phyloP scores from a whole-genome alignment of 2,113 vertebrate genomes.

The Bettongia penicillata region DNA sequence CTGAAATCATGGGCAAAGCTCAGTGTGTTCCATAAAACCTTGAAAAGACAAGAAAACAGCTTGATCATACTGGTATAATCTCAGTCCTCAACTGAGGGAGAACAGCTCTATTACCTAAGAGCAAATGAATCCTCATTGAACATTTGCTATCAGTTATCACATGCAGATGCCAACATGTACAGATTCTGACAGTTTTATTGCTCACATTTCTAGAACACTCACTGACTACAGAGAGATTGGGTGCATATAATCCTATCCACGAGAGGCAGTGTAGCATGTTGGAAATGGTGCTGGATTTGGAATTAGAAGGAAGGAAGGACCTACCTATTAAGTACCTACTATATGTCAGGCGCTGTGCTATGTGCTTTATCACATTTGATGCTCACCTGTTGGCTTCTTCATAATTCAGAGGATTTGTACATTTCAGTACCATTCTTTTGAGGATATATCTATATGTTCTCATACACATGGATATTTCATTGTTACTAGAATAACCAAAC shows the following conservation, averaged over 20 bases:
- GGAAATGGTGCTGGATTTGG: slow-evolving; percentile 17
- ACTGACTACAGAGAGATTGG: slow-evolving; percentile 13
- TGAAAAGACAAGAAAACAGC: slow-evolving; percentile 40
- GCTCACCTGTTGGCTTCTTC: slow-evolving; percentile 52
- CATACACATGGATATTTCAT: neutral
- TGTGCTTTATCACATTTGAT: slow-evolving; percentile 26
- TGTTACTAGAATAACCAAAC: neutral
- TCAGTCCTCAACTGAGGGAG: slow-evolving; percentile 28
- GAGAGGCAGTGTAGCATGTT: neutral
- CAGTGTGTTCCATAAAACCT: neutral
- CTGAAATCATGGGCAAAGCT: neutral
- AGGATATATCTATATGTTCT: slow-evolving; percentile 6
- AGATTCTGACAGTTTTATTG: slow-evolving; percentile 48
- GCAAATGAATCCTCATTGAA: slow-evolving; percentile 60
- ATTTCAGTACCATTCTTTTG: slow-evolving; percentile 43
- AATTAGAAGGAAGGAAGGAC: slow-evolving; percentile 15
- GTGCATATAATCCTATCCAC: neutral
- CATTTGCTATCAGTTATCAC: slow-evolving; percentile 64
- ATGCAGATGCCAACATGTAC: slow-evolving; percentile 49
- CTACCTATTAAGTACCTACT: slow-evolving; percentile 17
- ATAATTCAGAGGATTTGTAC: slow-evolving; percentile 65
- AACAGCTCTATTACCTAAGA: slow-evolving; percentile 55
- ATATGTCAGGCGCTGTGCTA: neutral
- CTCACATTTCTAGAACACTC: slow-evolving; percentile 8
- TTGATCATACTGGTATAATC: slow-evolving; percentile 44